phyloP scores from a whole-genome alignment of 2,888 invertebrate species.

The Falcaria lacertinaria region DNA sequence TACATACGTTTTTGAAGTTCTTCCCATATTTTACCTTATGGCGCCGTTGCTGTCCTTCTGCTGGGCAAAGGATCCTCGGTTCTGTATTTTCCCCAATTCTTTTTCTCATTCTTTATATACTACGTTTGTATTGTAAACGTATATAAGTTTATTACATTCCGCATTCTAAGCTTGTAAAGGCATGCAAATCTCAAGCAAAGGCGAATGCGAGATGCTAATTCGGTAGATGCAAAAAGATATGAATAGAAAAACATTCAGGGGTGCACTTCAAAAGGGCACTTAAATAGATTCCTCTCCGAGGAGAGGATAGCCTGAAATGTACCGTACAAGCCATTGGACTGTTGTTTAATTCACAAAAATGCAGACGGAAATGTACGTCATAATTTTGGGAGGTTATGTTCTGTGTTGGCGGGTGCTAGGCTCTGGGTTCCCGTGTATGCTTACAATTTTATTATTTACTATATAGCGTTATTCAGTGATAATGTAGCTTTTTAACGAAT shows the following conservation, averaged over 20 bases:
- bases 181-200: conserved; percentile 7
- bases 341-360: background rate
- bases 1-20: no score
- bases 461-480: no score
- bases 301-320: conserved; percentile 3
- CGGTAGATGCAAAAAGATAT: conserved; percentile 17
- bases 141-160: background rate
- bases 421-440: no score
- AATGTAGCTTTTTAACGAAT: no score
- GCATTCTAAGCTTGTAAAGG: conserved; percentile 1
- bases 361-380: background rate
- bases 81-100: no score
- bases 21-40: no score
- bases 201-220: conserved; percentile 20
- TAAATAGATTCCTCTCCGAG: conserved; percentile 9
- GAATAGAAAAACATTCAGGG: conserved; percentile 21
- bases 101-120: no score
- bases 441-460: no score
- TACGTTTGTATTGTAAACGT: no score
- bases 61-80: no score
- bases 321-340: background rate
- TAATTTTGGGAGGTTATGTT: background rate
- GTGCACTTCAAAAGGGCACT: conserved; percentile 25
- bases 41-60: no score
- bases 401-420: background rate